A percentile compares a stretch with the other conserved stretches of the same genome.
Evolutionary conservation across 2,888 invertebrate genomes (phyloP).

Genomic region (Augochlorella aurata): DNA sequence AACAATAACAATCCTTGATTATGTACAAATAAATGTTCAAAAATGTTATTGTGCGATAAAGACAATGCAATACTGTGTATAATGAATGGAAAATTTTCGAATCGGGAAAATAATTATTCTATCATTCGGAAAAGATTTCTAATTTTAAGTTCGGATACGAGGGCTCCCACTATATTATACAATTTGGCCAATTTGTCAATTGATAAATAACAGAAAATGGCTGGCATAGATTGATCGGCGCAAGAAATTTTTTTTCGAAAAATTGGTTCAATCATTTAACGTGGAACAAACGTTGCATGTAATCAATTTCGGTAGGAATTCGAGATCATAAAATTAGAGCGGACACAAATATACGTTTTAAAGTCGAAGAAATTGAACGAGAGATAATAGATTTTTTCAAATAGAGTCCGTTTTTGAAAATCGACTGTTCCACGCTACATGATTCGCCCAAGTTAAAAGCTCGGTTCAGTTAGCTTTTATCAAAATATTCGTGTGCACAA

Average conservation of each 20-base stretch:
- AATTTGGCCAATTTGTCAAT: constrained; percentile 1
- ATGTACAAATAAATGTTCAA: background rate
- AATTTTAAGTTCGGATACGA: background rate
- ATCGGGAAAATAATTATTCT: background rate
- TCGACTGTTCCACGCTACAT: too few species aligned
- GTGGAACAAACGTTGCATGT: constrained; percentile 2
- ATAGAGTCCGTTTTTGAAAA: too few species aligned
- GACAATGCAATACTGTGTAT: background rate
- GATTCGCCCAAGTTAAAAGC: too few species aligned
- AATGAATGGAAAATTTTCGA: background rate
- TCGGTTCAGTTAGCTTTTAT: too few species aligned
- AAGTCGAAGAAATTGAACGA: background rate
- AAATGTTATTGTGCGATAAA: background rate
- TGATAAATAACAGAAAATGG: constrained; percentile 3
- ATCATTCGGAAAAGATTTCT: background rate
- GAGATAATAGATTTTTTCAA: background rate
- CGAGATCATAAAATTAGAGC: background rate
- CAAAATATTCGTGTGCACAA: background rate
- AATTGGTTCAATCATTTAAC: background rate
- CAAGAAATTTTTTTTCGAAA: background rate
- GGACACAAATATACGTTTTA: background rate
- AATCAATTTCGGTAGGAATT: constrained; percentile 12
- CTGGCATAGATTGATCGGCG: constrained; percentile 10
- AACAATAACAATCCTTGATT: background rate
- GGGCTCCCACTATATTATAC: background rate